Evolutionary conservation across 2,888 invertebrate genomes (phyloP).

Genomic region (Scaptomyza tumidula): DNA sequence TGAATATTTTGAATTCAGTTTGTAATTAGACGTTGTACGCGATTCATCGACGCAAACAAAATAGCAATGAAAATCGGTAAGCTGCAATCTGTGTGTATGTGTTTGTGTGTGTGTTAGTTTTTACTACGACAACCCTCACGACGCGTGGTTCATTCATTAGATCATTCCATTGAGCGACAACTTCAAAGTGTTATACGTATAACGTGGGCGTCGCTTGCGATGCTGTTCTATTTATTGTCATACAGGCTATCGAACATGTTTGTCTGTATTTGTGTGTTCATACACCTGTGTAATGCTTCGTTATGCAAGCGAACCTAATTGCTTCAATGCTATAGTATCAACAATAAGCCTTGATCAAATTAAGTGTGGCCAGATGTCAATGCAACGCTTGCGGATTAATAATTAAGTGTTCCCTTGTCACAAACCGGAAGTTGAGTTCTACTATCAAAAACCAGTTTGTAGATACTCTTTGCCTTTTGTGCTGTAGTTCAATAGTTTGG

Average conservation of each 20-base stretch:
- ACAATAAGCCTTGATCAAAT: slow-evolving; percentile 48
- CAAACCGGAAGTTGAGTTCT: slow-evolving; percentile 43
- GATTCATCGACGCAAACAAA: slow-evolving; percentile 35
- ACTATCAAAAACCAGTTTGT: slow-evolving; percentile 8
- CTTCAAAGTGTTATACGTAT: slow-evolving; percentile 21
- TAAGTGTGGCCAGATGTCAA: slow-evolving; percentile 10
- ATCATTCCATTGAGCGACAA: slow-evolving; percentile 55
- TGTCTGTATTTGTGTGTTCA: neutral
- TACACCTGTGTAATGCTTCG: slow-evolving; percentile 29
- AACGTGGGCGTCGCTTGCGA: slow-evolving; percentile 59
- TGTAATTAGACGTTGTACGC: slow-evolving; percentile 54
- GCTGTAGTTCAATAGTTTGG: slow-evolving; percentile 14
- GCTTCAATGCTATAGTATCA: slow-evolving; percentile 51
- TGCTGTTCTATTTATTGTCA: slow-evolving; percentile 63
- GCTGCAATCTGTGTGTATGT: slow-evolving; percentile 31
- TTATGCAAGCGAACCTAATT: slow-evolving; percentile 65
- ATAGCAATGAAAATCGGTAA: slow-evolving; percentile 72
- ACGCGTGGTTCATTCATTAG: slow-evolving; percentile 67
- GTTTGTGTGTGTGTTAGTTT: neutral
- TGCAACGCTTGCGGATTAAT: slow-evolving; percentile 39
- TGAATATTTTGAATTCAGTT: slow-evolving; percentile 74
- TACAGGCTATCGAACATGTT: slow-evolving; percentile 4
- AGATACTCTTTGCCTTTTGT: slow-evolving; percentile 10
- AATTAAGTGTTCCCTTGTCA: slow-evolving; percentile 9
- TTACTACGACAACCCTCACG: slow-evolving; percentile 53